Conservation (phyloP, 2,113 vertebrate genomes). For the Uria aalge region DNA sequence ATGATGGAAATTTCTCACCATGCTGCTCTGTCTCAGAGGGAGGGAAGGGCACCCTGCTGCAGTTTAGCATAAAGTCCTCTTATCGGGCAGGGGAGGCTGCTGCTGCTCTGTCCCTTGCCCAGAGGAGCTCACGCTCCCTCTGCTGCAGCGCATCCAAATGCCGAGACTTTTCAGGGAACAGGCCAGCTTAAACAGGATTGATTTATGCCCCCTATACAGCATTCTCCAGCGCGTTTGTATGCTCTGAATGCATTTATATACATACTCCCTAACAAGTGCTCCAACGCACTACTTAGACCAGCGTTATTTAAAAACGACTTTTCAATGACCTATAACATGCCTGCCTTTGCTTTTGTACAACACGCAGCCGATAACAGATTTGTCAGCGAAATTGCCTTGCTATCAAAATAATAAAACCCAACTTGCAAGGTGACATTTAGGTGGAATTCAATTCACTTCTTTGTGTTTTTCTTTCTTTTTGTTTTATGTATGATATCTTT, state of each 20-base stretch:
- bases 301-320: neutral
- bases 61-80: neutral
- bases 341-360: neutral
- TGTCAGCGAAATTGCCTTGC: slow-evolving; percentile 39
- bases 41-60: neutral
- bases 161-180: accelerated
- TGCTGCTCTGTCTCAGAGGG: neutral
- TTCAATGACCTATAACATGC: neutral
- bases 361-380: neutral
- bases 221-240: neutral
- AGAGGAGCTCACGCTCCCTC: neutral
- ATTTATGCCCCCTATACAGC: neutral
- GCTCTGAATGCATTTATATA: neutral
- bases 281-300: neutral
- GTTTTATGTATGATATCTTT: slow-evolving; percentile 45
- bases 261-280: neutral
- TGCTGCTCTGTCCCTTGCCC: neutral
- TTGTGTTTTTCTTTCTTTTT: slow-evolving; percentile 14
- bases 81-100: neutral
- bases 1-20: neutral
- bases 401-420: slow-evolving; percentile 53
- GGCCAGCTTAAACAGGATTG: neutral
- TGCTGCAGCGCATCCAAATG: neutral
- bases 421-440: slow-evolving; percentile 60
- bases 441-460: slow-evolving; percentile 48